A percentile compares a stretch with the other conserved stretches of the same genome.
Evolutionary conservation across 1,140 invertebrate genomes (phyloP).

Genomic region (Dryas iulia): DNA sequence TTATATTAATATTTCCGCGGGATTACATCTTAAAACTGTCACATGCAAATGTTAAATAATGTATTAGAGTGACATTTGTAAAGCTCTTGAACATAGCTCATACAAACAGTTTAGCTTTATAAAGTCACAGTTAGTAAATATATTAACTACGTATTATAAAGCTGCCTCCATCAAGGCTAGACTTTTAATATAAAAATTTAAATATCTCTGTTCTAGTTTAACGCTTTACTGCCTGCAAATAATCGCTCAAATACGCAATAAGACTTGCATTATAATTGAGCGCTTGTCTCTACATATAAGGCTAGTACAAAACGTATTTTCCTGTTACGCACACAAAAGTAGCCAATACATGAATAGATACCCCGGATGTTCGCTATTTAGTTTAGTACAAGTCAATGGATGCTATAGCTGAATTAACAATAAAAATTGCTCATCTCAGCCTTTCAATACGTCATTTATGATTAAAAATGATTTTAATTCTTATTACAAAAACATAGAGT

Average conservation of each 20-base stretch:
- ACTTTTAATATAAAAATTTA: too few relatives aligned
- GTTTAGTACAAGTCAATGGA: constrained; percentile 72
- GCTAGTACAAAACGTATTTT: constrained; percentile 47
- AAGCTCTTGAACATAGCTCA: too few relatives aligned
- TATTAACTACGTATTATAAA: too few relatives aligned
- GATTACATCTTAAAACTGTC: too few relatives aligned
- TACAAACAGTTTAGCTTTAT: too few relatives aligned
- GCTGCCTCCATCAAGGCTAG: too few relatives aligned
- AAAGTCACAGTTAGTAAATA: too few relatives aligned
- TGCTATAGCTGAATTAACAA: constrained; percentile 75
- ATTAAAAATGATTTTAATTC: constrained; percentile 14
- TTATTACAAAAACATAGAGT: constrained; percentile 21
- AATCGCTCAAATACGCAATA: neutral
- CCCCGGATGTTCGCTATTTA: constrained; percentile 77
- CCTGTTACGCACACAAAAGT: constrained; percentile 34
- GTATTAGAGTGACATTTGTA: too few relatives aligned
- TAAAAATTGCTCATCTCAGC: constrained; percentile 76
- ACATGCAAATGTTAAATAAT: too few relatives aligned
- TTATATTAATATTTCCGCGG: too few relatives aligned
- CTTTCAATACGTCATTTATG: constrained; percentile 33
- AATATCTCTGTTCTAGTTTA: too few relatives aligned
- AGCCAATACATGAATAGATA: constrained; percentile 61
- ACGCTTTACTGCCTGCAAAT: neutral
- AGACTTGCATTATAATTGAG: constrained; percentile 11
- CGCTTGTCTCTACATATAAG: constrained; percentile 22